Percentiles rank a stretch among this genome's conserved stretches.
Conservation (phyloP, 2,888 invertebrate genomes). For the Cybosia mesomella region DNA sequence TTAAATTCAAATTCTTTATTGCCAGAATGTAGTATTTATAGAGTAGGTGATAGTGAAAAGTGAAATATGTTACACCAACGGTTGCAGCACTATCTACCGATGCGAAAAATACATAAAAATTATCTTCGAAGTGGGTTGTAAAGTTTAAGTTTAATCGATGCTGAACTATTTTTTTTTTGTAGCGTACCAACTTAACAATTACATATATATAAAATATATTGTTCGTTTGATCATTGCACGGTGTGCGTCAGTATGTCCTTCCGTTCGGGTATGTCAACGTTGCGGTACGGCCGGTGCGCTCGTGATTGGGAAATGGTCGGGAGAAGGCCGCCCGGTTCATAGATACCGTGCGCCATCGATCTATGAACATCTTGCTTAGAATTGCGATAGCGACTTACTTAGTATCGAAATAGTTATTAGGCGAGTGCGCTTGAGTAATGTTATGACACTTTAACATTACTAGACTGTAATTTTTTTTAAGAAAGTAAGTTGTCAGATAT, state of each 20-base stretch:
- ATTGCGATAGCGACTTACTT: constrained; percentile 47
- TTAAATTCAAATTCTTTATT: background rate
- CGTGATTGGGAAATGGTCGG: constrained; percentile 43
- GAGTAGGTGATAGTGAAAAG: too few species aligned
- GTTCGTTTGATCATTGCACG: background rate
- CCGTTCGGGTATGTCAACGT: constrained; percentile 49
- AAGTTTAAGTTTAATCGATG: too few species aligned
- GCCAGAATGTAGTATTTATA: background rate
- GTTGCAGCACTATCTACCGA: too few species aligned
- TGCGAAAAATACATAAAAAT: too few species aligned
- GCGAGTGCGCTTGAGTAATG: constrained; percentile 44
- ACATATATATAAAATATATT: background rate
- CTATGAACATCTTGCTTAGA: constrained; percentile 50
- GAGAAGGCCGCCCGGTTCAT: constrained; percentile 51
- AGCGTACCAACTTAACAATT: too few species aligned
- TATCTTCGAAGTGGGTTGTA: too few species aligned
- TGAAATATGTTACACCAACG: too few species aligned
- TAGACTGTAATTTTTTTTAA: background rate
- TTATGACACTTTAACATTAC: constrained; percentile 37
- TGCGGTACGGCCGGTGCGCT: constrained; percentile 39
- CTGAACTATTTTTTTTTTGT: background rate
- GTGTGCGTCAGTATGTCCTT: constrained; percentile 52
- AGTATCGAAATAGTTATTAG: constrained; percentile 49
- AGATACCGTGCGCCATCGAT: constrained; percentile 44
- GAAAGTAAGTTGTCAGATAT: background rate